Percentiles rank a stretch among this genome's conserved stretches.
Evolutionary conservation across 2,113 vertebrate species (phyloP).

Genomic region (Saimiri boliviensis): DNA sequence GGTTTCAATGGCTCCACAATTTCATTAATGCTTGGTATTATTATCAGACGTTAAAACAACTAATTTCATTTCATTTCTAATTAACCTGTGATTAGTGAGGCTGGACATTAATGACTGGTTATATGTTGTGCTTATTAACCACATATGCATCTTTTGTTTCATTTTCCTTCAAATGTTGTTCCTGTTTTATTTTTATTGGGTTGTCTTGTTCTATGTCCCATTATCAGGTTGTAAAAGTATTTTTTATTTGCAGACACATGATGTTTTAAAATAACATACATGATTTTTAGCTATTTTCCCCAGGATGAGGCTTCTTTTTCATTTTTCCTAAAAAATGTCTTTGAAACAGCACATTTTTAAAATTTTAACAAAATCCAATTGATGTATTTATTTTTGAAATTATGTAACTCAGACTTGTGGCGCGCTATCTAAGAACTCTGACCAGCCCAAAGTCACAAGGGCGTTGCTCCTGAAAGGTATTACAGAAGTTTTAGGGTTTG

Average conservation of each 20-base stretch:
- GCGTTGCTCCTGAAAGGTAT: background rate
- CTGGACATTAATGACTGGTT: too few relatives aligned
- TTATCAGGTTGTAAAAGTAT: background rate
- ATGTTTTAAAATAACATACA: background rate
- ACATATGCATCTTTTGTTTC: background rate
- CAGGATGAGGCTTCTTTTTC: background rate
- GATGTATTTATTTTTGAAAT: background rate
- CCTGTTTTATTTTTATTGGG: background rate
- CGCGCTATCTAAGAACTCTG: background rate
- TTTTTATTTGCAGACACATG: background rate
- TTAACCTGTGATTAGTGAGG: background rate
- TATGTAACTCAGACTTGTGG: background rate
- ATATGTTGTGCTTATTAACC: background rate
- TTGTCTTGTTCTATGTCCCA: background rate
- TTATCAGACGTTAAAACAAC: background rate
- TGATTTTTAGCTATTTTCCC: background rate
- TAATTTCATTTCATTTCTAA: background rate
- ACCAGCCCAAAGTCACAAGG: background rate
- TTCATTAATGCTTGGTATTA: too few relatives aligned
- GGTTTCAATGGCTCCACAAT: fast-evolving
- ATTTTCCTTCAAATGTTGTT: background rate
- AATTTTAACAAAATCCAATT: background rate
- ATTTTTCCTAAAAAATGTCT: background rate
- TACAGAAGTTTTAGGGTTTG: background rate
- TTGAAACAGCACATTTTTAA: background rate